Percentiles rank a stretch among this genome's conserved stretches.
phyloP scores from a whole-genome alignment of 1,140 invertebrate genomes.

The Mizuhopecten yessoensis region DNA sequence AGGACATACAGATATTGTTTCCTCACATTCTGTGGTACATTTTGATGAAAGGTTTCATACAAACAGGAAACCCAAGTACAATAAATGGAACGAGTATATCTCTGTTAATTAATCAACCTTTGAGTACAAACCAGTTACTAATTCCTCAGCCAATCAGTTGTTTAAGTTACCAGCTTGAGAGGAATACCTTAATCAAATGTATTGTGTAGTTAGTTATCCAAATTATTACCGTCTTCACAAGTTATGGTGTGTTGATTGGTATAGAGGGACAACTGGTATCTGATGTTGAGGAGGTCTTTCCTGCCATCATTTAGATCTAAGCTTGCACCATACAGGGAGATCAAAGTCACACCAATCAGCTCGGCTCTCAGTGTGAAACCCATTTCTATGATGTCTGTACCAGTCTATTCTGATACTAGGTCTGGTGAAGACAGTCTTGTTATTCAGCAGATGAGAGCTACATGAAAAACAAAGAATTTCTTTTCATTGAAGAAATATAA shows the following conservation, averaged over 20 bases:
- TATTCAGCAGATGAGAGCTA: background rate
- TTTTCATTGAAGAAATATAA: background rate
- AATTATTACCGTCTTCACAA: background rate
- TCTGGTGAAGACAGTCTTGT: background rate
- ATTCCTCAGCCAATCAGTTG: background rate
- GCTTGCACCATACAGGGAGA: background rate
- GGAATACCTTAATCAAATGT: too few species aligned
- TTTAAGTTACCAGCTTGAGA: too few species aligned
- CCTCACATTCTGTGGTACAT: background rate
- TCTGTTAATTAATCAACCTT: background rate
- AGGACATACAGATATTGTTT: too few species aligned
- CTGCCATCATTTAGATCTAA: background rate
- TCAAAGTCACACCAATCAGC: background rate
- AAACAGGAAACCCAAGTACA: background rate
- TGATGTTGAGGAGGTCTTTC: background rate
- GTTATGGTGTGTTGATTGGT: too few species aligned
- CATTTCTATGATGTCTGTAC: background rate
- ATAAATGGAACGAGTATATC: background rate
- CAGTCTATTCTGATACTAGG: background rate
- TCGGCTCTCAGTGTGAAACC: background rate
- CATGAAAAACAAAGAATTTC: constrained; percentile 12
- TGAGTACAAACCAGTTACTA: background rate
- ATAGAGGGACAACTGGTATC: too few species aligned
- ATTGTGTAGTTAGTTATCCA: background rate
- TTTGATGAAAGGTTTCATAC: too few species aligned